phyloP scores from a whole-genome alignment of 2,797 vertebrate genomes.

The Spondyliosoma cantharus region DNA sequence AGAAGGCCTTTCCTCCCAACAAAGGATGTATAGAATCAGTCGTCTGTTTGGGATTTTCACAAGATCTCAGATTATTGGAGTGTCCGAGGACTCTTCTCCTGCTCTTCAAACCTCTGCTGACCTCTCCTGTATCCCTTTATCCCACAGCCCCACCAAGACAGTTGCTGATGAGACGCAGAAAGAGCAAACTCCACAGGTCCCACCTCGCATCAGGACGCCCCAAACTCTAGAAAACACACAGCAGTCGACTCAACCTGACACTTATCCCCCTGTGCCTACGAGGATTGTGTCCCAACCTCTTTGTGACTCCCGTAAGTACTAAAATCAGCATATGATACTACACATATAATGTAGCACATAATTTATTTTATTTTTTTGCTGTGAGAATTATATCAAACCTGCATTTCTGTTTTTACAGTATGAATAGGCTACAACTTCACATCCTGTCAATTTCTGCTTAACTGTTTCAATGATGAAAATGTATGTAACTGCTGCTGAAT shows the following conservation, averaged over 20 bases:
- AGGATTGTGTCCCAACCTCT: conserved; percentile 30
- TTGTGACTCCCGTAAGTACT: conserved; percentile 48
- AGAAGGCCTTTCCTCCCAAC: not conserved
- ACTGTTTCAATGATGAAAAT: not conserved
- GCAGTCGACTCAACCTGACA: conserved; percentile 37
- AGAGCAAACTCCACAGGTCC: conserved; percentile 67
- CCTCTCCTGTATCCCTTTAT: conserved; percentile 39
- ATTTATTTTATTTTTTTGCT: not conserved
- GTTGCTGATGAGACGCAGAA: conserved; percentile 57
- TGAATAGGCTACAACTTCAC: not conserved
- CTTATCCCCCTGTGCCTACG: conserved; percentile 33
- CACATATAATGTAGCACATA: too few relatives aligned
- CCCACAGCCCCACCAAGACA: conserved; percentile 51
- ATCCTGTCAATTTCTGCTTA: not conserved
- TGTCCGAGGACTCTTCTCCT: conserved; percentile 42
- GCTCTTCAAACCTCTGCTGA: conserved; percentile 38
- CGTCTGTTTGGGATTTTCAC: conserved; percentile 42
- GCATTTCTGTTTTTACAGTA: not conserved
- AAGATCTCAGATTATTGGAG: conserved; percentile 3
- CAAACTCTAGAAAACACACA: conserved; percentile 44
- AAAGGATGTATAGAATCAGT: conserved; percentile 56
- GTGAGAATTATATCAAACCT: not conserved
- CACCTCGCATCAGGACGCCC: conserved; percentile 59
- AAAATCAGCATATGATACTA: not conserved
- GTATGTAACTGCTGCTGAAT: not conserved